These are phyloP conservation scores for Chaetodon trifasciatus DNA, from an alignment of 2,797 vertebrate genomes.

Conservation along the genomic window DNA sequence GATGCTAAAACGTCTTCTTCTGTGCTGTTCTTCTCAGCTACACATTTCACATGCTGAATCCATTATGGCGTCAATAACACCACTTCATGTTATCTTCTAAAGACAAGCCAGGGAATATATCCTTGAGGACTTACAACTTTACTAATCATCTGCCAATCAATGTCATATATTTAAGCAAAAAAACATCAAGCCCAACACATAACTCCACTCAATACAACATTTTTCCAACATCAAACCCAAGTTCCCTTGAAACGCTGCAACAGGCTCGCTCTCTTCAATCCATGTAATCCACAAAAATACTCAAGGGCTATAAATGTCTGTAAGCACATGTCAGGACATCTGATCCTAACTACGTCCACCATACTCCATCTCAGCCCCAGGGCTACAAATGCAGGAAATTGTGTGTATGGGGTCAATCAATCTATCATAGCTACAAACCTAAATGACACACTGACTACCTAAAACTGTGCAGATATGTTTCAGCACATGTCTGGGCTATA, in stretches of 20 bases:
- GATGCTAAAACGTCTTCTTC: slow-evolving; percentile 49
- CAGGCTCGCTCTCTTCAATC: slow-evolving; percentile 57
- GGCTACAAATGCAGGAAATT: slow-evolving; percentile 52
- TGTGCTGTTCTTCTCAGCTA: slow-evolving; percentile 26
- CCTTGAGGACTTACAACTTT: slow-evolving; percentile 51
- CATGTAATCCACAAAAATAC: slow-evolving; percentile 75
- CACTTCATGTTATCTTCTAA: slow-evolving; percentile 55
- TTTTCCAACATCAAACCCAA: slow-evolving; percentile 48
- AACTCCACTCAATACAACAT: slow-evolving; percentile 45
- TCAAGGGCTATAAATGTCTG: slow-evolving; percentile 66
- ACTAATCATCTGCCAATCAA: slow-evolving; percentile 68
- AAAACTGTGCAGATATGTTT: slow-evolving; percentile 55
- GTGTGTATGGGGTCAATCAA: slow-evolving; percentile 53
- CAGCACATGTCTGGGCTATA: slow-evolving; percentile 62
- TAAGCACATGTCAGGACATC: slow-evolving; percentile 65
- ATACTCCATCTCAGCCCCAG: slow-evolving; percentile 43
- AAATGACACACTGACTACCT: slow-evolving; percentile 56
- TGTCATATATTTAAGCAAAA: slow-evolving; percentile 57
- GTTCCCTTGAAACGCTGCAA: slow-evolving; percentile 42
- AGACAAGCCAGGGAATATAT: slow-evolving; percentile 55
- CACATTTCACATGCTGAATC: slow-evolving; percentile 63
- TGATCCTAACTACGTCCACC: slow-evolving; percentile 57
- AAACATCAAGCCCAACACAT: slow-evolving; percentile 28
- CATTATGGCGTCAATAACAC: slow-evolving; percentile 65
- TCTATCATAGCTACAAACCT: slow-evolving; percentile 57